These are phyloP conservation scores for Diarsia brunnea DNA, from an alignment of 2,888 invertebrate species.

Conservation along the genomic window DNA sequence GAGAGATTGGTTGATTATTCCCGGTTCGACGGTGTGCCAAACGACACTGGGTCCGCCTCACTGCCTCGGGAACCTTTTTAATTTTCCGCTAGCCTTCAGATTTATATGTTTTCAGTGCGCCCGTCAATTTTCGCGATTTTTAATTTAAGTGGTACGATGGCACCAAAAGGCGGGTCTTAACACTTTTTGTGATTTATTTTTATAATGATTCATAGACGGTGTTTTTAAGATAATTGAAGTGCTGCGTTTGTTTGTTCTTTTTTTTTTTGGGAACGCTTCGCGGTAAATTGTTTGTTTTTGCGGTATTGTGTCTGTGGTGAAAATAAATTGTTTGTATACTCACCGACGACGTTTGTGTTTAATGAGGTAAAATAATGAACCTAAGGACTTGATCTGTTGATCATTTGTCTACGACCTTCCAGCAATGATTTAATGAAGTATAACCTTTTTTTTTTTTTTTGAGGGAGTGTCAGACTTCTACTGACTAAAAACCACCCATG, in stretches of 20 bases:
- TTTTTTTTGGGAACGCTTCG: slow-evolving; percentile 37
- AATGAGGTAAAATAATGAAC: slow-evolving; percentile 45
- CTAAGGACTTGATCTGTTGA: background rate
- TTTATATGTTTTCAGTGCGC: slow-evolving; percentile 87
- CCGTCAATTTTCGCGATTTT: slow-evolving; percentile 87
- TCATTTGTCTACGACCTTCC: background rate
- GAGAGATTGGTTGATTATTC: slow-evolving; percentile 78
- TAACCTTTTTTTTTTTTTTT: too few species aligned
- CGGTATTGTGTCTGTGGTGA: slow-evolving; percentile 29
- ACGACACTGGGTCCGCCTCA: slow-evolving; percentile 67
- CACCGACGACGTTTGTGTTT: slow-evolving; percentile 22
- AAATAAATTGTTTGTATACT: slow-evolving; percentile 32
- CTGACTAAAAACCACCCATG: too few species aligned
- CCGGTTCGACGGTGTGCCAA: slow-evolving; percentile 74
- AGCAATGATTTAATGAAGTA: background rate
- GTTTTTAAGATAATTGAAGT: slow-evolving; percentile 68
- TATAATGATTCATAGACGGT: slow-evolving; percentile 67
- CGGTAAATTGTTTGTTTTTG: slow-evolving; percentile 37
- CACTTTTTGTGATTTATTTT: slow-evolving; percentile 72
- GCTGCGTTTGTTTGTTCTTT: slow-evolving; percentile 41
- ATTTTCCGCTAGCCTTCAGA: slow-evolving; percentile 89
- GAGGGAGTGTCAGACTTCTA: too few species aligned
- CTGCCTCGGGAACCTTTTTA: slow-evolving; percentile 86
- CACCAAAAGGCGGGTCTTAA: slow-evolving; percentile 78
- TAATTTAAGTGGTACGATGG: slow-evolving; percentile 85